Evolutionary conservation across 2,888 invertebrate genomes (phyloP), one percentile per base, ranked within the genome.

Genomic region (Caenorhabditis sp.): DNA sequence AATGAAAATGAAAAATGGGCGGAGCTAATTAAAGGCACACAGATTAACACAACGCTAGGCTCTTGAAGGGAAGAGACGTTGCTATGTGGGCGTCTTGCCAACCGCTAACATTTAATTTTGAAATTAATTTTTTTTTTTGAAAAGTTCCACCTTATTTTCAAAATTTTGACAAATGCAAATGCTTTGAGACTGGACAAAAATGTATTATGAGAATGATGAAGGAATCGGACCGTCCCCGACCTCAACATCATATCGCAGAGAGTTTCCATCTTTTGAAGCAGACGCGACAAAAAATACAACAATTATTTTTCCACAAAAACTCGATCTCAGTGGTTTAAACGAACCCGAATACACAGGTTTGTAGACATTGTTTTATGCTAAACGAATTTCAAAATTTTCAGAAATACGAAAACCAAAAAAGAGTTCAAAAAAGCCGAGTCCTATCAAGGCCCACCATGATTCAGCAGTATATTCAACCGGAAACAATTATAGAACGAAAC

Each of bases 311-410:
- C 69, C 69, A 1, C 69, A 69, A 53, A 58, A 37, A 49, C 31
- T 69, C 36, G 69, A 69, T 65, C 54, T 69, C 51, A 69, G 69
- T 58, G 31, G 58, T 8, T 12, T 67, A 21, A 55, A 26, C 21
- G 53, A 53, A 0, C 90, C 93, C 0, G 92, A 92, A 17, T 88
- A 90, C 6, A 89, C 91, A 17, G 91, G 93, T 0, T 91, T 91
- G 54, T 92, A 92, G 26, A 90, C 96, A 3, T 53, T 4, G 12
- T 23, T 23, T 8, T 53, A 21, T 53, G 8, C 5, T 21, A 19
- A 53, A 8, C n/a, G 4, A n/a, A n/a, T n/a, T 26, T 26, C 5
- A 55, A 53, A 53, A 53, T 5, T 21, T 55, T 55, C 17, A 55
- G 26, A 26, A 17, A 55, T 26, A 26, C 17, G 3, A 58, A 19